Base-by-base conservation (phyloP, 2,888 invertebrate species). In the Sceliomorpha sp. region DNA sequence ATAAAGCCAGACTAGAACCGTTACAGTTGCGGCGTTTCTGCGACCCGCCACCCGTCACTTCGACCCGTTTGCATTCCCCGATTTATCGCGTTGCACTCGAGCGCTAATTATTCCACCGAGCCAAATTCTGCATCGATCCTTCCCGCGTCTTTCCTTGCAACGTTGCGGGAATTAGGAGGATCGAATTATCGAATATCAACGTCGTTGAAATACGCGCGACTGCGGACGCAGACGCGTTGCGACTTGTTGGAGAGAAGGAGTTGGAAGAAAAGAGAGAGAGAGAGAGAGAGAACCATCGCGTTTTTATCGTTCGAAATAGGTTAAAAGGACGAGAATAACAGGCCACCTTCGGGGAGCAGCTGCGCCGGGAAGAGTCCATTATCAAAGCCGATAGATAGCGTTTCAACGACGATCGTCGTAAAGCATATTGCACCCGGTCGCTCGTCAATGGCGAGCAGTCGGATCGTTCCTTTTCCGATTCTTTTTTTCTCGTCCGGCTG, bases 321-420 rank as follows among this genome's bases (percentile, higher is more conserved):
- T n/a, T n/a, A n/a, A n/a, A n/a, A n/a, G n/a, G n/a, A n/a, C n/a
- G n/a, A n/a, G n/a, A n/a, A n/a, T n/a, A n/a, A n/a, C n/a, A n/a
- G n/a, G n/a, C n/a, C n/a, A n/a, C n/a, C n/a, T n/a, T n/a, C n/a
- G n/a, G n/a, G n/a, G 40, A 40, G 12, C 44, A 44, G 44, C 31
- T 29, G 31, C 44, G 8, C 32, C 40, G 37, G 10, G 58, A 51
- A 45, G 40, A 27, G 47, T 45, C 66, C 47, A 70, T 60, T 64
- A 64, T 40, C 51, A 48, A 15, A 14, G 45, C 36, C 67, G 40
- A 58, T 37, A 58, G 63, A 55, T 55, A 63, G 58, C 27, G 39
- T 31, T 12, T 26, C 44, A 20, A 20, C 6, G 9, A 51, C 29
- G 15, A 8, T 32, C 24, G 44, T 45, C 24, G 56, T 42, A 13